Evolutionary conservation across 2,797 vertebrate genomes (phyloP).

Genomic region (Macropus fuliginosus): DNA sequence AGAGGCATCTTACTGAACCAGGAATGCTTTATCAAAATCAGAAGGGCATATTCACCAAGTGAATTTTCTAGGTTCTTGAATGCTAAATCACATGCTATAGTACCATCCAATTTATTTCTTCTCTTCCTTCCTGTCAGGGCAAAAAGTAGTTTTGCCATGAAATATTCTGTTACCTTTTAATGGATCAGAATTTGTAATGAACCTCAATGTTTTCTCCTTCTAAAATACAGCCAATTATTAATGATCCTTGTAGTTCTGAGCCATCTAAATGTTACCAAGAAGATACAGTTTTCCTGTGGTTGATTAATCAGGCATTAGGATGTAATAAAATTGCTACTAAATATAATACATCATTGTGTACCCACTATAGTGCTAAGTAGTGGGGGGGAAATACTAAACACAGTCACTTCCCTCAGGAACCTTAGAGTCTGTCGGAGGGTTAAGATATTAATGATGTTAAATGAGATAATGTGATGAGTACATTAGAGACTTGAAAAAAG

Average conservation of each 20-base stretch:
- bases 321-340: constrained; percentile 29
- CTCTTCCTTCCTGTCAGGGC: constrained; percentile 26
- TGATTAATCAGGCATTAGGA: constrained; percentile 52
- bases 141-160: constrained; percentile 52
- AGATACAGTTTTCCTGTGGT: constrained; percentile 10
- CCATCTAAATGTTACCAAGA: constrained; percentile 60
- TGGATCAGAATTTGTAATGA: constrained; percentile 45
- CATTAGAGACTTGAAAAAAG: no score
- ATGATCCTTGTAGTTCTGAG: constrained; percentile 64
- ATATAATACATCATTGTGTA: background rate
- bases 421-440: no score
- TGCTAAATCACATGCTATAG: constrained; percentile 60
- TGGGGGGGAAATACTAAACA: no score
- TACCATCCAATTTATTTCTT: constrained; percentile 54
- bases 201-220: constrained; percentile 60
- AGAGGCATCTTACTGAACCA: constrained; percentile 54
- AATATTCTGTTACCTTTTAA: constrained; percentile 59
- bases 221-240: constrained; percentile 43
- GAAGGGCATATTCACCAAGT: constrained; percentile 25
- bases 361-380: no score
- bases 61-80: constrained; percentile 63
- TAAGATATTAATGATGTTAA: no score
- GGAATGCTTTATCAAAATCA: constrained; percentile 55
- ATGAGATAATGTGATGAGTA: no score
- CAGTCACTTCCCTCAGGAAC: no score